Evolutionary conservation across 2,113 vertebrate species (phyloP), one percentile per base, ranked within the genome.

Genomic region (Ancistrus triradiatus): DNA sequence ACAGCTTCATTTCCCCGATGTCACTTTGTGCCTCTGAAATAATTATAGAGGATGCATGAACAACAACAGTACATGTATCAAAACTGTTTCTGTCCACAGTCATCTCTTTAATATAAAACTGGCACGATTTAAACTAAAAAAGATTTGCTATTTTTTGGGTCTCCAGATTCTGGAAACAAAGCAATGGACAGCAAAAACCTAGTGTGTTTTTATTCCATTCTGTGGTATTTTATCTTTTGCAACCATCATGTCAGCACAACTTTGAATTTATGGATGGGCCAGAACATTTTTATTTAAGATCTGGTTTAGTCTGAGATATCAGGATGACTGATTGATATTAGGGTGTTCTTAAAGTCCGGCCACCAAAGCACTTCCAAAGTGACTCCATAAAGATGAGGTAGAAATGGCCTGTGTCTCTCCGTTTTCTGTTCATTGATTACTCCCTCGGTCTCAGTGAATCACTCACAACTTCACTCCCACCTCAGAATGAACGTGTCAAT

Each of bases 371-470:
- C 52, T 62, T 52, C 38, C 28, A n/a, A n/a, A n/a, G n/a, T n/a
- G n/a, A n/a, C n/a, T n/a, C n/a, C n/a, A n/a, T n/a, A n/a, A n/a
- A n/a, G n/a, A 42, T 35, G 51, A 53, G 15, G 37, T 22, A 63
- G 51, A 51, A 64, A 47, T 14, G 31, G 28, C 31, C 40, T 15
- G 40, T 21, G 47, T 68, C 57, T 57, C 37, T 40, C 49, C 40
- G n/a, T 49, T 52, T 67, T 31, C 48, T 59, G 33, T 60, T 68
- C 67, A 65, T 81, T 57, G 63, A 81, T 75, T 56, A 24, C 66
- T 61, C 22, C 51, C 38, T 61, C 10, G 59, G 15, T 38, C 43
- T 0, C 19, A 28, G 57, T 59, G 59, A 72, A 69, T 67, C 69
- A 78, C 62, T 46, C 66, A 66, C 33, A 59, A 74, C 25, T 50